These are phyloP conservation scores for Regulus satrapa DNA, from an alignment of 2,113 vertebrate species.

Conservation along the genomic window DNA sequence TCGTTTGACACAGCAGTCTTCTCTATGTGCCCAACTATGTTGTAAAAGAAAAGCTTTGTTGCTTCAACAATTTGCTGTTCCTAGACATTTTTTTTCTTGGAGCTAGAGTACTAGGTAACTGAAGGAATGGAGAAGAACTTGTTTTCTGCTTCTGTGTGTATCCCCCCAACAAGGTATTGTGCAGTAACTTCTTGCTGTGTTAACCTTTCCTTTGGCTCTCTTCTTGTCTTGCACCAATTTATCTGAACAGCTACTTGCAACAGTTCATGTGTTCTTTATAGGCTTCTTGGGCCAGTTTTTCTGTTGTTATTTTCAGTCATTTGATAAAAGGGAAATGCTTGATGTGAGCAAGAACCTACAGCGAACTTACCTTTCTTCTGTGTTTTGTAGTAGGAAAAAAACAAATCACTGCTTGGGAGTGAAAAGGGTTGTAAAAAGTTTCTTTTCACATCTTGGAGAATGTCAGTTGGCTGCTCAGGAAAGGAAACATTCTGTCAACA, in stretches of 20 bases:
- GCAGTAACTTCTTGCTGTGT: neutral
- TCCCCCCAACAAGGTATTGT: neutral
- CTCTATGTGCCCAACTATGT: neutral
- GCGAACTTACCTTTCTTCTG: neutral
- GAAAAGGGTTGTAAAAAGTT: neutral
- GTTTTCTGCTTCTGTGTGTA: neutral
- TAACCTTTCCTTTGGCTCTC: neutral
- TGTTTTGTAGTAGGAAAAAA: neutral
- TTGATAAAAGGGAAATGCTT: neutral
- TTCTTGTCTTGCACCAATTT: neutral
- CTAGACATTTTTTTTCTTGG: neutral
- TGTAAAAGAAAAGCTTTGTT: neutral
- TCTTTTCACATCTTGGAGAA: neutral
- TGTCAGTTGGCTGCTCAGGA: neutral
- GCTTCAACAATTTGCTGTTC: neutral
- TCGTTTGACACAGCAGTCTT: neutral
- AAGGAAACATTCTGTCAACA: neutral
- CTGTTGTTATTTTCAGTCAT: neutral
- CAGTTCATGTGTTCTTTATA: neutral
- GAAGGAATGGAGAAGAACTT: neutral
- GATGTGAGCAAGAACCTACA: neutral
- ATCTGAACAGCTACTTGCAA: neutral
- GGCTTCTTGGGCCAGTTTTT: neutral
- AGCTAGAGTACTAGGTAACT: neutral
- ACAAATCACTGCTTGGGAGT: neutral